Evolutionary conservation across 2,113 vertebrate genomes (phyloP).

Genomic region (Salvelinus namaycush): DNA sequence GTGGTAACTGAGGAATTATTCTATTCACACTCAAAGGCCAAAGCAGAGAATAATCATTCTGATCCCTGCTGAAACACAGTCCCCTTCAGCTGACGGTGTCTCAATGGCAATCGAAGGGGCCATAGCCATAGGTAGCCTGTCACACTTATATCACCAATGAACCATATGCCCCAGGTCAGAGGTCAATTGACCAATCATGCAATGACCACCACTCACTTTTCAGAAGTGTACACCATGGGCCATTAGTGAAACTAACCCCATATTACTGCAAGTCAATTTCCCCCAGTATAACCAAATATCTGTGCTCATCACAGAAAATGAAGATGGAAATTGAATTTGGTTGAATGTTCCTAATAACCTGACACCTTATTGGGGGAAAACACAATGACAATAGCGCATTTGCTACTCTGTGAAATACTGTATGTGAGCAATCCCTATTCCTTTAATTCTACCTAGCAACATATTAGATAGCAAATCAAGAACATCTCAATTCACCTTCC

Average conservation of each 20-base stretch:
- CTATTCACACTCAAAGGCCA: conserved; percentile 10
- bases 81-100: background rate
- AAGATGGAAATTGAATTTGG: too few relatives aligned
- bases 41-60: background rate
- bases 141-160: conserved; percentile 17
- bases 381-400: too few relatives aligned
- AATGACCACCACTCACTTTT: conserved; percentile 20
- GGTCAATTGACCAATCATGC: conserved; percentile 33
- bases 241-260: background rate
- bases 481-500: background rate
- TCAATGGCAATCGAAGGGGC: conserved; percentile 3
- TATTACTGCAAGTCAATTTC: background rate
- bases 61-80: background rate
- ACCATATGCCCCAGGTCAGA: conserved; percentile 16
- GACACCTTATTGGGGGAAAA: too few relatives aligned
- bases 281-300: too few relatives aligned
- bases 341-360: too few relatives aligned
- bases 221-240: conserved; percentile 11
- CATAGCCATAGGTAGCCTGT: background rate
- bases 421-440: too few relatives aligned
- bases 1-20: background rate
- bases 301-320: too few relatives aligned
- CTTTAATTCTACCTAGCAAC: too few relatives aligned
- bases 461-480: background rate
- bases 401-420: too few relatives aligned